Percentiles rank a stretch among this genome's conserved stretches.
Evolutionary conservation across 1,140 invertebrate genomes (phyloP).

Genomic region (Camponotus pennsylvanicus): DNA sequence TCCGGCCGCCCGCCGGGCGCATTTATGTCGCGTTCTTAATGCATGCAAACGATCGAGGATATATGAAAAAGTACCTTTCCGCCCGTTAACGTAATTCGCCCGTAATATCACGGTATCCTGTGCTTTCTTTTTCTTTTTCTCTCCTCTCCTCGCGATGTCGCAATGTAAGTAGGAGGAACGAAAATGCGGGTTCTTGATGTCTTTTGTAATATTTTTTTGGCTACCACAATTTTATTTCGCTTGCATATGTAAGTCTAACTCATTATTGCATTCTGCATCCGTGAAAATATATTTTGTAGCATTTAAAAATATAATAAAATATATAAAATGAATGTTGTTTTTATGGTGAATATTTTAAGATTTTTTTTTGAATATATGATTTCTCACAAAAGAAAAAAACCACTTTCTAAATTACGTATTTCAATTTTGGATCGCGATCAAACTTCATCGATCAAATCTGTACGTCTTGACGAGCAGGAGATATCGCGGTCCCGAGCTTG

Average conservation of each 20-base stretch:
- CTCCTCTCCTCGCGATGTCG: neutral
- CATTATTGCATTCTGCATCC: neutral
- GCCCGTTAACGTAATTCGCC: conserved; percentile 47
- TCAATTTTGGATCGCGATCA: neutral
- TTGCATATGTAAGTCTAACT: neutral
- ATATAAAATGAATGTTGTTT: neutral
- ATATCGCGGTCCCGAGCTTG: conserved; percentile 30
- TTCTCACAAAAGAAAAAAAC: neutral
- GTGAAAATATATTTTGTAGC: neutral
- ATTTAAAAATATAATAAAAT: neutral
- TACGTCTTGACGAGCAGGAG: neutral
- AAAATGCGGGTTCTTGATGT: neutral
- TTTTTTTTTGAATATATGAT: neutral
- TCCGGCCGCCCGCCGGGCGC: conserved; percentile 36
- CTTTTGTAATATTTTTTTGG: neutral
- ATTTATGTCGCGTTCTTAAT: conserved; percentile 38
- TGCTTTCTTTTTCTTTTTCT: neutral
- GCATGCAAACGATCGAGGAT: conserved; percentile 52
- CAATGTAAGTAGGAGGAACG: neutral
- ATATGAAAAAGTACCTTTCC: conserved; percentile 46
- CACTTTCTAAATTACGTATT: conserved; percentile 31
- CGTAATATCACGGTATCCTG: conserved; percentile 5
- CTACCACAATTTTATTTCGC: neutral
- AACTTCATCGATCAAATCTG: neutral
- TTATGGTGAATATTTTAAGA: neutral